Conservation (phyloP, 1,140 invertebrate genomes). For the Cryptotermes secundus region DNA sequence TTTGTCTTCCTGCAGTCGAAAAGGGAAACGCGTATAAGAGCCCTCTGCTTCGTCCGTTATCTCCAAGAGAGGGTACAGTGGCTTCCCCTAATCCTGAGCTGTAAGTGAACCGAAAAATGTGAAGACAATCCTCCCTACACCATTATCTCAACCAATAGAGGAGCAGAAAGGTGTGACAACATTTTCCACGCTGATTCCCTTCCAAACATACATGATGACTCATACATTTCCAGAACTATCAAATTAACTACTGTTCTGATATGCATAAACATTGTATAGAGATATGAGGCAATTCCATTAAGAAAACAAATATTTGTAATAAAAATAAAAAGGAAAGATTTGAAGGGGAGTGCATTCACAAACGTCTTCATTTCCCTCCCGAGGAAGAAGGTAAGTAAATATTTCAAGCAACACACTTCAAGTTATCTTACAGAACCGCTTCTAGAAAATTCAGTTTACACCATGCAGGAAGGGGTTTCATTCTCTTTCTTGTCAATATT, state of each 20-base stretch:
- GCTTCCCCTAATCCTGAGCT: not conserved
- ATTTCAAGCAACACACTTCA: not conserved
- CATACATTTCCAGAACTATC: not conserved
- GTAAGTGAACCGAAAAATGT: not conserved
- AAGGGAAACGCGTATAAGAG: not conserved
- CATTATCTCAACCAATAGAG: not conserved
- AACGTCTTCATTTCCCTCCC: not conserved
- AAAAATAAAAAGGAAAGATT: not conserved
- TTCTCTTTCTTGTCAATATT: not conserved
- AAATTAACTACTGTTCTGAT: not conserved
- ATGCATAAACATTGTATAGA: not conserved
- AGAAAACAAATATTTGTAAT: not conserved
- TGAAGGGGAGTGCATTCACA: not conserved
- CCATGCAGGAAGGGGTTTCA: not conserved
- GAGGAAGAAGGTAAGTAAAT: not conserved
- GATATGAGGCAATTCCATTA: slow-evolving; percentile 4
- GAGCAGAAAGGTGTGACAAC: not conserved
- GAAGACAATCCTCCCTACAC: not conserved
- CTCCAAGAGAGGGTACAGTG: not conserved
- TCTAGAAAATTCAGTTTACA: not conserved
- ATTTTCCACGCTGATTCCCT: not conserved
- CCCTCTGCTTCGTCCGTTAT: not conserved
- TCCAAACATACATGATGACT: not conserved
- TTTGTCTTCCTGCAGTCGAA: not conserved
- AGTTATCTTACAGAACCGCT: not conserved